A percentile compares a stretch with the other conserved stretches of the same genome.
Conservation (phyloP, 1,140 invertebrate species). For the Lucilia cuprina region DNA sequence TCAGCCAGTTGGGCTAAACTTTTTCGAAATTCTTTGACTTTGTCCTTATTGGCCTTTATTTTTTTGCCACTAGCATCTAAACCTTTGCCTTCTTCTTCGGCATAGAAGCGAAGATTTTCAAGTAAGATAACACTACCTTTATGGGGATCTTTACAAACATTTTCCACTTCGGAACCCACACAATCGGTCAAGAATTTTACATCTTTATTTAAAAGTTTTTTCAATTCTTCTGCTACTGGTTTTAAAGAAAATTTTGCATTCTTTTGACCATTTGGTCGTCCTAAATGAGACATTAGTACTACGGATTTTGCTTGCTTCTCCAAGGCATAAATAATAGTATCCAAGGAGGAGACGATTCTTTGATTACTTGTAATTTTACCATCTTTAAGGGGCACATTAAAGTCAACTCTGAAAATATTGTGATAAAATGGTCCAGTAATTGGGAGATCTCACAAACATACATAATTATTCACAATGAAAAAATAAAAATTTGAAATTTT, state of each 20-base stretch:
- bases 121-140: slow-evolving; percentile 90
- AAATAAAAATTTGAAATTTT: background rate
- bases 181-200: slow-evolving; percentile 92
- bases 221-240: slow-evolving; percentile 91
- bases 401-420: slow-evolving; percentile 82
- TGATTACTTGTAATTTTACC: slow-evolving; percentile 96
- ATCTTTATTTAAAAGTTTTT: slow-evolving; percentile 85
- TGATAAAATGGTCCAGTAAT: too few species aligned
- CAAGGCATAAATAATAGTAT: slow-evolving; percentile 92
- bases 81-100: slow-evolving; percentile 99
- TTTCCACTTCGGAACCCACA: slow-evolving; percentile 91
- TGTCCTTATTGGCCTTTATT: slow-evolving; percentile 67
- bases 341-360: slow-evolving; percentile 94
- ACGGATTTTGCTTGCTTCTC: slow-evolving; percentile 94
- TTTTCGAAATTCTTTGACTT: slow-evolving; percentile 84
- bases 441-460: background rate
- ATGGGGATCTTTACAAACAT: slow-evolving; percentile 86
- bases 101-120: slow-evolving; percentile 96
- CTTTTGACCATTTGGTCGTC: slow-evolving; percentile 89
- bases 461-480: slow-evolving; percentile 48
- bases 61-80: slow-evolving; percentile 88
- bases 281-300: slow-evolving; percentile 93
- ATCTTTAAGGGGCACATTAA: slow-evolving; percentile 98
- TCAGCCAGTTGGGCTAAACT: slow-evolving; percentile 94
- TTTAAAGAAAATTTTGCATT: slow-evolving; percentile 90